Evolutionary conservation across 2,113 vertebrate genomes (phyloP).

Genomic region (Indicator maculatus): DNA sequence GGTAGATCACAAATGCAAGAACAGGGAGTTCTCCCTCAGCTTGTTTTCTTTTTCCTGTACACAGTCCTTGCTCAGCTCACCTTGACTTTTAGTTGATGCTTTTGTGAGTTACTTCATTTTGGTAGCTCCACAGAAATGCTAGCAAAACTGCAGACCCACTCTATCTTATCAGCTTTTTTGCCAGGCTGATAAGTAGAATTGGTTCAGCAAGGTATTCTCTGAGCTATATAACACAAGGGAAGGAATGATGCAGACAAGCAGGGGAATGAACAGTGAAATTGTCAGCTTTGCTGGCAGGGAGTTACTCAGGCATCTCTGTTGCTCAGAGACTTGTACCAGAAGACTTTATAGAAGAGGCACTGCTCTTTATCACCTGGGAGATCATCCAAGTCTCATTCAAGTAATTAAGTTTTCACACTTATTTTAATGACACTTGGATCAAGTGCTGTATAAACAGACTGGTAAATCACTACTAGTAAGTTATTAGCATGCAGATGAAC

Average conservation of each 20-base stretch:
- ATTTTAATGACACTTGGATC: neutral
- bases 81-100: neutral
- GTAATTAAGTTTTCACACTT: neutral
- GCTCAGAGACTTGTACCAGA: neutral
- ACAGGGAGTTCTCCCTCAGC: neutral
- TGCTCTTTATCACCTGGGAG: neutral
- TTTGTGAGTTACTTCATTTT: neutral
- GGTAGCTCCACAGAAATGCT: slow-evolving; percentile 33
- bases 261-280: neutral
- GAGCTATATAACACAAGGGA: neutral
- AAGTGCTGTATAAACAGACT: neutral
- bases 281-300: neutral
- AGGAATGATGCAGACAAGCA: neutral
- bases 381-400: neutral
- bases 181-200: slow-evolving; percentile 29
- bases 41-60: neutral
- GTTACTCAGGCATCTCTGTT: neutral
- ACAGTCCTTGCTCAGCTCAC: neutral
- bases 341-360: neutral
- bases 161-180: slow-evolving; percentile 45
- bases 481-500: neutral
- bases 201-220: neutral
- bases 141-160: neutral
- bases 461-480: neutral
- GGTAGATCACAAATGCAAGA: neutral